Conservation (phyloP, 2,797 vertebrate species). For the Neosalanx taihuensis region DNA sequence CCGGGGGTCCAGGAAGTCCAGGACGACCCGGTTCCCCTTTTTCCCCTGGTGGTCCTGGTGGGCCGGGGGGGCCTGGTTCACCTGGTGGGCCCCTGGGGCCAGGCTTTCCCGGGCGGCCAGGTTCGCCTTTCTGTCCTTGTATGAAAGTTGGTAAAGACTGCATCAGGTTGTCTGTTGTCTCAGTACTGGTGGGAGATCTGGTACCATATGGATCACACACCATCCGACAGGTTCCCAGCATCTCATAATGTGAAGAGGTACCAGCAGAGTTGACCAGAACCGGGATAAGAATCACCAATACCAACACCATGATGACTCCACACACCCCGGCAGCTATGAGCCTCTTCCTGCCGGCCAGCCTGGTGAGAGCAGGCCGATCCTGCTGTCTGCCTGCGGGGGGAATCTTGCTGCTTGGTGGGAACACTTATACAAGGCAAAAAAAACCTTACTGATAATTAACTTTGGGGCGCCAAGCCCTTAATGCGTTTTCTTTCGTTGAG, state of each 20-base stretch:
- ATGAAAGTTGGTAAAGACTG: slow-evolving; percentile 79
- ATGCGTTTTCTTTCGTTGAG: slow-evolving; percentile 39
- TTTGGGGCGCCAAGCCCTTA: slow-evolving; percentile 49
- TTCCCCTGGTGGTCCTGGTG: slow-evolving; percentile 84
- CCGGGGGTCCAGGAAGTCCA: slow-evolving; percentile 84
- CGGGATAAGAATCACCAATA: slow-evolving; percentile 92
- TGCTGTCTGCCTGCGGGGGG: slow-evolving; percentile 91
- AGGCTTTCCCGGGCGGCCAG: slow-evolving; percentile 81
- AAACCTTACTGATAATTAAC: slow-evolving; percentile 51
- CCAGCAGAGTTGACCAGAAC: slow-evolving; percentile 93
- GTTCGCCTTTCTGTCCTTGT: slow-evolving; percentile 78
- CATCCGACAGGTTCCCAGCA: slow-evolving; percentile 96
- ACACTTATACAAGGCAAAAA: slow-evolving; percentile 73
- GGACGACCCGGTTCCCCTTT: slow-evolving; percentile 85
- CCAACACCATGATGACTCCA: slow-evolving; percentile 93
- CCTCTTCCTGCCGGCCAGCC: slow-evolving; percentile 91
- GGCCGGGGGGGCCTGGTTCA: slow-evolving; percentile 85
- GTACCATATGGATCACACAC: slow-evolving; percentile 93
- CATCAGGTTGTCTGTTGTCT: slow-evolving; percentile 65
- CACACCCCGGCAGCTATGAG: slow-evolving; percentile 90
- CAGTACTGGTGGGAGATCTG: slow-evolving; percentile 88
- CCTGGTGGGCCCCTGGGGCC: slow-evolving; percentile 87
- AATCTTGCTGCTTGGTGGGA: slow-evolving; percentile 86
- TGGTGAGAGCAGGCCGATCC: slow-evolving; percentile 90
- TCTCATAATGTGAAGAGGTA: slow-evolving; percentile 92